Evolutionary conservation across 2,113 vertebrate species (phyloP), one percentile per base, ranked within the genome.

Genomic region (Nothobranchius kuhntae): DNA sequence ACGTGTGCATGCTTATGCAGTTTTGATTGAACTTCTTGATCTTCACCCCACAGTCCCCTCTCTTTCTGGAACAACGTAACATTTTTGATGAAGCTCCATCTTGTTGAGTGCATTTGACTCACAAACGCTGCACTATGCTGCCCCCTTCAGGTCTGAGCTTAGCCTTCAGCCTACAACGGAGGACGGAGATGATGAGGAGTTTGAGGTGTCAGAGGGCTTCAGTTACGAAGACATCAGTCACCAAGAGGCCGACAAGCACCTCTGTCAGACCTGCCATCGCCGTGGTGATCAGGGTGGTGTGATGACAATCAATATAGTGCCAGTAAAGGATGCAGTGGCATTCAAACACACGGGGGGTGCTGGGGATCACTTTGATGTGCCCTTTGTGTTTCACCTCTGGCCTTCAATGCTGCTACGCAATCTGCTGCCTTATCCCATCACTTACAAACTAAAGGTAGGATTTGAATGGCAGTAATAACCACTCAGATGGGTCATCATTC

Each of bases 301-400:
- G 11, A 89, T 98, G 80, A 89, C 92, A 52, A 86, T 98, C 83
- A 98, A 98, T 89, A 92, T 98, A 68, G 94, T 97, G 56, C 92
- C 96, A 46, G 73, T 95, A 76, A 94, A 88, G 82, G 97, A 99
- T 79, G 71, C 82, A 0, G 87, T 98, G 80, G 91, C 91, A 17
- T 94, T 93, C 30, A 91, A 88, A 30, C 84, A 89, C 88, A 92
- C 90, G 0, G 94, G 95, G 78, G 92, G 91, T 61, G 83, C 86
- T 0, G 95, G 95, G 87, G 93, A 96, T 63, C 84, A 93, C 9
- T 96, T 94, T 83, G 95, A 98, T 64, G 91, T 96, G 65, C 95
- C 97, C n/a, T 96, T 95, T 3, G 83, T 97, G 80, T 90, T 99
- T 56, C 97, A 99, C 84, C 87, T 99, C 65, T 99, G 97, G 96